Evolutionary conservation across 2,888 invertebrate species (phyloP), one percentile per base, ranked within the genome.

Genomic region (Cheilosia urbana): DNA sequence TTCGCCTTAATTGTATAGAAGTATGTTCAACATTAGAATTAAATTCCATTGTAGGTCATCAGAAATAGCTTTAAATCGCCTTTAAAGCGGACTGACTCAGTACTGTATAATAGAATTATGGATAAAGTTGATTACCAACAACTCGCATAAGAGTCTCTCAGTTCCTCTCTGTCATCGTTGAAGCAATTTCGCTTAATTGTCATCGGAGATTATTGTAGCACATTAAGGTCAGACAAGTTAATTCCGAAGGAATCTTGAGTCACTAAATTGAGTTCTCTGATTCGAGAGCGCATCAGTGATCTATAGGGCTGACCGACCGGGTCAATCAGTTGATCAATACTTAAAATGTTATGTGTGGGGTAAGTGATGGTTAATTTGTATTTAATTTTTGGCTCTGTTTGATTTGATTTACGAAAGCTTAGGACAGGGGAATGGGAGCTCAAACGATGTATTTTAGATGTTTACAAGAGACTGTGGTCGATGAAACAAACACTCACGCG

Each of bases 101-200:
- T 57, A 37, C 24, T 15, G 30, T 60, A 68, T 55, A 77, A 73
- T 69, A 55, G 60, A 71, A 66, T 73, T 69, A 79, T 53, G 55
- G 49, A 45, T 51, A 68, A 76, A 69, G 69, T 71, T 65, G 21
- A 76, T 60, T 66, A 66, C 58, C 40, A 71, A 66, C 40, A 71
- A 66, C 42, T 34, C 19, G 60, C 15, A 15, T 0, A n/a, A 21
- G 11, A 27, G 58, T 65, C 34, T 71, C 65, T 42, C 51, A 72
- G 40, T 34, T 37, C 11, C 53, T 7, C 65, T 63, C 24, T 0
- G 47, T 63, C 30, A 27, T 49, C 19, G 69, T 62, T 73, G 30
- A 75, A 73, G 34, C 47, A 79, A 76, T 71, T 84, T 84, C 19
- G 65, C 75, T 75, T 84, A 80, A 84, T 80, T 84, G 71, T 60